These are phyloP conservation scores for Dascillus cervinus DNA, from an alignment of 2,888 invertebrate species.

Conservation along the genomic window DNA sequence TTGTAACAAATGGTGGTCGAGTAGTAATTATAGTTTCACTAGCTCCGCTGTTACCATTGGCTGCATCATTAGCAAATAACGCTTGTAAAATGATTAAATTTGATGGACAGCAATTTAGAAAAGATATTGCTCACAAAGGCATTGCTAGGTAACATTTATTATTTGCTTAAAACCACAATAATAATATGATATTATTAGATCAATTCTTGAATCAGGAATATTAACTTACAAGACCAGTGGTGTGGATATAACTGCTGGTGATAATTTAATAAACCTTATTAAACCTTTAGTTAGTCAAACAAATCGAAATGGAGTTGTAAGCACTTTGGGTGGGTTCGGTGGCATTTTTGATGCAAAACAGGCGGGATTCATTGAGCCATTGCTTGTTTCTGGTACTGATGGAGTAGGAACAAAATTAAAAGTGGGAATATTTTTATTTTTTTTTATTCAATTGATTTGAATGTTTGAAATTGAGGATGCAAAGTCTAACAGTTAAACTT, in stretches of 20 bases:
- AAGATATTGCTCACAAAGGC: constrained; percentile 84
- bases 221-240: constrained; percentile 86
- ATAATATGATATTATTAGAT: constrained; percentile 31
- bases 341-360: constrained; percentile 83
- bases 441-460: too few relatives aligned
- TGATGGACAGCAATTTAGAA: constrained; percentile 77
- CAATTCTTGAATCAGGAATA: constrained; percentile 51
- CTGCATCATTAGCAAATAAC: constrained; percentile 64
- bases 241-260: constrained; percentile 90
- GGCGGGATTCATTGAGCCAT: constrained; percentile 66
- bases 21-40: constrained; percentile 76
- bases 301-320: constrained; percentile 68
- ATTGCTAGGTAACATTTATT: constrained; percentile 57
- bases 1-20: constrained; percentile 81
- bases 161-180: background rate
- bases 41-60: constrained; percentile 59
- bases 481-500: background rate
- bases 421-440: too few relatives aligned
- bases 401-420: constrained; percentile 97
- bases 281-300: constrained; percentile 78
- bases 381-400: constrained; percentile 89
- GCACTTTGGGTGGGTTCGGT: constrained; percentile 86
- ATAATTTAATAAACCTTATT: constrained; percentile 73
- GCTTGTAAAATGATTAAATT: constrained; percentile 71
- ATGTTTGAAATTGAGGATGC: too few relatives aligned